phyloP scores from a whole-genome alignment of 2,888 invertebrate species.

The Hartigia nigra region DNA sequence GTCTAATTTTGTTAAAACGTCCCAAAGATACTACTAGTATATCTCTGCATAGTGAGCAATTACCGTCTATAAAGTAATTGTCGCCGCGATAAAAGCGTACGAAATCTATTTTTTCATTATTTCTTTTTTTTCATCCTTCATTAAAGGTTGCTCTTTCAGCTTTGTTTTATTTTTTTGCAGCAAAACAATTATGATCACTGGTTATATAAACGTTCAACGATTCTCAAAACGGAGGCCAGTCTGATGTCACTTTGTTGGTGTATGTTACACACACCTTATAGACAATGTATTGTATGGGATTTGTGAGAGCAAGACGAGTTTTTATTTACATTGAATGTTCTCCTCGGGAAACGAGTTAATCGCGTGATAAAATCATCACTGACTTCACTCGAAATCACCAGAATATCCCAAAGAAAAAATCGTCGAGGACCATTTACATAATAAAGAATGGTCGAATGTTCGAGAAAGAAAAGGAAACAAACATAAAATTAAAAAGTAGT shows the following conservation, averaged over 20 bases:
- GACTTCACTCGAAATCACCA: neutral
- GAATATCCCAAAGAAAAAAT: neutral
- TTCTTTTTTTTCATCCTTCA: neutral
- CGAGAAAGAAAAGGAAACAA: neutral
- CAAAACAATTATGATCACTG: neutral
- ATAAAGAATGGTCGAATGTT: neutral
- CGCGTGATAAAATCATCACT: neutral
- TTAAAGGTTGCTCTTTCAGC: neutral
- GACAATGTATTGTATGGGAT: neutral
- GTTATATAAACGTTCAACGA: neutral
- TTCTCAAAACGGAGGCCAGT: neutral
- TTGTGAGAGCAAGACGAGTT: too few species aligned
- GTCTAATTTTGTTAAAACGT: conserved; percentile 42
- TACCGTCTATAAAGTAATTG: neutral
- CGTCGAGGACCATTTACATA: neutral
- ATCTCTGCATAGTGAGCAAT: neutral
- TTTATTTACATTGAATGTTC: neutral
- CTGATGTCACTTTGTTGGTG: neutral
- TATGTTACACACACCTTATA: neutral
- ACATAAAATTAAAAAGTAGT: neutral
- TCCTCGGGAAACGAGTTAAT: neutral
- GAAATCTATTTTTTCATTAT: neutral
- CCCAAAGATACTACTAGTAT: neutral
- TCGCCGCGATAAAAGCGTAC: neutral
- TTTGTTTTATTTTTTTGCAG: neutral